phyloP scores from a whole-genome alignment of 2,888 invertebrate species.

The Spodoptera exigua region DNA sequence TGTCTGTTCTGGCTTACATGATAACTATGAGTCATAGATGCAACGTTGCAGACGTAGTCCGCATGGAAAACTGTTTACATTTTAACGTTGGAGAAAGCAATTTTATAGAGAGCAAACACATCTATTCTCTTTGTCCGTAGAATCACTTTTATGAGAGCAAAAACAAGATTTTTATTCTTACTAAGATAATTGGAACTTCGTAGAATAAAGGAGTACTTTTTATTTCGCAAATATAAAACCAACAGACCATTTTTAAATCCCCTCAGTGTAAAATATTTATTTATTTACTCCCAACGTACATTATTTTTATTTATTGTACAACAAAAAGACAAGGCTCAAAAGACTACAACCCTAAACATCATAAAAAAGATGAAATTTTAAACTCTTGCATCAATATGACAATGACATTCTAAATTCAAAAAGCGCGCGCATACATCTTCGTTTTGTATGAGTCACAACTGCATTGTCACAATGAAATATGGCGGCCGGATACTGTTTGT shows the following conservation, averaged over 20 bases:
- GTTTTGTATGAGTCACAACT: slow-evolving; percentile 26
- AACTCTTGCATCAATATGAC: slow-evolving; percentile 3
- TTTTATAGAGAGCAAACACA: slow-evolving; percentile 28
- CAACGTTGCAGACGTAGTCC: slow-evolving; percentile 29
- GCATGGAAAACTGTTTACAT: slow-evolving; percentile 11
- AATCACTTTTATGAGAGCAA: slow-evolving; percentile 7
- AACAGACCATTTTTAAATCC: too few relatives aligned
- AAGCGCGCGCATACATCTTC: slow-evolving; percentile 8
- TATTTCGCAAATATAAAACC: too few relatives aligned
- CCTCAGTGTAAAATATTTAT: too few relatives aligned
- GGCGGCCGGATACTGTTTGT: slow-evolving; percentile 16
- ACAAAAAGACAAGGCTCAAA: too few relatives aligned
- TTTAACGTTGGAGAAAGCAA: slow-evolving; percentile 22
- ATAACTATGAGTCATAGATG: slow-evolving; percentile 27
- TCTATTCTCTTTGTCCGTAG: slow-evolving; percentile 11
- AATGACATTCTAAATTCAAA: neutral
- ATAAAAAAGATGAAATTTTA: neutral
- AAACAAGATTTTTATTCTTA: neutral
- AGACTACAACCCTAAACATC: too few relatives aligned
- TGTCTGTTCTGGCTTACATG: slow-evolving; percentile 12
- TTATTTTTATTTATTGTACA: too few relatives aligned
- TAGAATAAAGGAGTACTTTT: too few relatives aligned
- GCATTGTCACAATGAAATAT: slow-evolving; percentile 23
- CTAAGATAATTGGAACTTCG: neutral
- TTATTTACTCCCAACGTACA: too few relatives aligned